phyloP scores from a whole-genome alignment of 2,888 invertebrate genomes.

The Coremacera marginata region DNA sequence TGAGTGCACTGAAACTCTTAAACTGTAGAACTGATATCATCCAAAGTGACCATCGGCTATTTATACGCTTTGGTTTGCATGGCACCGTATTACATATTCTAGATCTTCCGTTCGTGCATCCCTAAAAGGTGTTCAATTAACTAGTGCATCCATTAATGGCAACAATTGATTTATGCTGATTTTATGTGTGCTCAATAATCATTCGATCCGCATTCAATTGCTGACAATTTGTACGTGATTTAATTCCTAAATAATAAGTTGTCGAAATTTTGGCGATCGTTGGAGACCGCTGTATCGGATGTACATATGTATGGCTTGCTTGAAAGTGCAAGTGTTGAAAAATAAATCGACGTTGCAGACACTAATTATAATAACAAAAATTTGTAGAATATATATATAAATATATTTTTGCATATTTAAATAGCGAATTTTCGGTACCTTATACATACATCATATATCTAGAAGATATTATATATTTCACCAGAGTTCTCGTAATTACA shows the following conservation, averaged over 20 bases:
- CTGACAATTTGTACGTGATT: neutral
- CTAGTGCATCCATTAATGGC: conserved; percentile 18
- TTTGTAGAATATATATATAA: neutral
- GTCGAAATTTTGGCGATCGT: neutral
- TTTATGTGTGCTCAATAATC: conserved; percentile 17
- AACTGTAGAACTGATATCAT: neutral
- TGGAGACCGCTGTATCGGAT: neutral
- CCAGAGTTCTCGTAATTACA: too few species aligned
- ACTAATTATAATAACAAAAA: neutral
- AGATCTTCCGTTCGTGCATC: neutral
- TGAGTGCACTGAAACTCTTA: conserved; percentile 3
- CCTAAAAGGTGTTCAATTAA: neutral
- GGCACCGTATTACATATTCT: neutral
- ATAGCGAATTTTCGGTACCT: neutral
- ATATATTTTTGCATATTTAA: neutral
- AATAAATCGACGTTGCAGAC: neutral
- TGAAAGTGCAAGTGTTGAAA: conserved; percentile 22
- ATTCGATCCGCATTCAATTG: conserved; percentile 2
- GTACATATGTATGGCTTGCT: neutral
- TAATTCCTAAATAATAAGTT: neutral
- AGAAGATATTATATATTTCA: too few species aligned
- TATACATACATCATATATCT: too few species aligned
- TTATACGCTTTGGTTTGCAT: neutral
- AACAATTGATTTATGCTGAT: conserved; percentile 7
- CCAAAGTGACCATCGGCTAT: neutral